Base-by-base conservation (phyloP, 2,888 invertebrate species). In the Temnothorax unifasciatus region DNA sequence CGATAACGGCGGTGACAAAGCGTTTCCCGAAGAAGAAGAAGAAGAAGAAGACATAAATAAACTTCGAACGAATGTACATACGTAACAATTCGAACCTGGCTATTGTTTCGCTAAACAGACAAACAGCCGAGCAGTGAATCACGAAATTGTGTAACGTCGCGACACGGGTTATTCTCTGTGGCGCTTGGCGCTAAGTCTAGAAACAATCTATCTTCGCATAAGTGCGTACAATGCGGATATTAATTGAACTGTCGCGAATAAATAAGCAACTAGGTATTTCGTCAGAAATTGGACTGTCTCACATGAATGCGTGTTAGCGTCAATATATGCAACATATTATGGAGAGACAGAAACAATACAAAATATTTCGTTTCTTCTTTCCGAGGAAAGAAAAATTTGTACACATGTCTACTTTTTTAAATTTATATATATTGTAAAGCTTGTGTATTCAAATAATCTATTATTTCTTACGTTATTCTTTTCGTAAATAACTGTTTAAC, bases 41-140 rank as follows among this genome's bases (percentile, higher is more conserved):
- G 69, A 79, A 69, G 79, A 79, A 69, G 71, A 79, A 69, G 79
- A 71, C 59, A 57, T 59, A 69, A 79, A 71, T 71, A 71, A 79
- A 61, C 34, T 44, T 71, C 25, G 57, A 41, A 34, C 59, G 47
- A 59, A 38, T 6, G 34, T 34, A 34, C 34, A 34, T 25, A 47
- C 71, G 69, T 61, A 71, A 79, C 69, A 47, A 69, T 71, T 69
- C 47, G 57, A 29, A 29, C 47, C 25, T 38, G 41, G 52, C 75
- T 47, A 79, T 69, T 79, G 59, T 69, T 59, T 38, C 41, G 38
- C 59, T 71, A 71, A 79, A 71, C 47, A 59, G 71, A 77, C 47
- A 69, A 59, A 79, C 44, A 47, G 34, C 29, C 69, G 47, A 15
- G 34, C 41, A 44, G 47, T 50, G 59, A 79, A 59, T 71, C 59